Percentiles rank a stretch among this genome's conserved stretches.
phyloP scores from a whole-genome alignment of 2,888 invertebrate species.

The Cantharis rufa region DNA sequence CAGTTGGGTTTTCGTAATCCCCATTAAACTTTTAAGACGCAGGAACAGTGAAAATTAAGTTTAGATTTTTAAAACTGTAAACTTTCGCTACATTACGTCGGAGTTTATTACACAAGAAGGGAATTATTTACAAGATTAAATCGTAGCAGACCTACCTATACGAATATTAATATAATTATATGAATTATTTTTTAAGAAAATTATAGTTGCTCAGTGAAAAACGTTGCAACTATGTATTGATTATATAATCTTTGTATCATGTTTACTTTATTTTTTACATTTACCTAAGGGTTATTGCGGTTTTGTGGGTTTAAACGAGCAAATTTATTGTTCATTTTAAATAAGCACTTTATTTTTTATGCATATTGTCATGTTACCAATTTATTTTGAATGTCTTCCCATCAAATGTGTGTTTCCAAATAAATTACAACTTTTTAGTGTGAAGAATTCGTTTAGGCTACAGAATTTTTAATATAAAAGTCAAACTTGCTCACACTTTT shows the following conservation, averaged over 20 bases:
- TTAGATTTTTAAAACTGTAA: neutral
- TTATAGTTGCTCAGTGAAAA: neutral
- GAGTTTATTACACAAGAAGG: neutral
- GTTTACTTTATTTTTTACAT: neutral
- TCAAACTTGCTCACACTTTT: neutral
- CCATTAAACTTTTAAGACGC: neutral
- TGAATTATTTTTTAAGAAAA: neutral
- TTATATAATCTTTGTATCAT: neutral
- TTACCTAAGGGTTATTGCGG: neutral
- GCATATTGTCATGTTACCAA: neutral
- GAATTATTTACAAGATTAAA: neutral
- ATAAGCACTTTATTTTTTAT: neutral
- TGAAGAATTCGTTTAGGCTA: too few relatives aligned
- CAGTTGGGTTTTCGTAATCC: neutral
- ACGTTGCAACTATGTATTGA: neutral
- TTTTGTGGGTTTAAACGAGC: neutral
- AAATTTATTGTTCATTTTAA: neutral
- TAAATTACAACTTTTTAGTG: neutral
- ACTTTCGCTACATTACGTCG: neutral
- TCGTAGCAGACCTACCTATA: neutral
- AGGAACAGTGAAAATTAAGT: neutral
- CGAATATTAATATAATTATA: neutral
- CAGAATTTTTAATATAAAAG: neutral
- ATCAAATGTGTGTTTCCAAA: neutral
- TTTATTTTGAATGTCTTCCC: neutral